Percentiles rank a stretch among this genome's conserved stretches.
phyloP scores from a whole-genome alignment of 2,888 invertebrate species.

The Vandiemenella viatica region DNA sequence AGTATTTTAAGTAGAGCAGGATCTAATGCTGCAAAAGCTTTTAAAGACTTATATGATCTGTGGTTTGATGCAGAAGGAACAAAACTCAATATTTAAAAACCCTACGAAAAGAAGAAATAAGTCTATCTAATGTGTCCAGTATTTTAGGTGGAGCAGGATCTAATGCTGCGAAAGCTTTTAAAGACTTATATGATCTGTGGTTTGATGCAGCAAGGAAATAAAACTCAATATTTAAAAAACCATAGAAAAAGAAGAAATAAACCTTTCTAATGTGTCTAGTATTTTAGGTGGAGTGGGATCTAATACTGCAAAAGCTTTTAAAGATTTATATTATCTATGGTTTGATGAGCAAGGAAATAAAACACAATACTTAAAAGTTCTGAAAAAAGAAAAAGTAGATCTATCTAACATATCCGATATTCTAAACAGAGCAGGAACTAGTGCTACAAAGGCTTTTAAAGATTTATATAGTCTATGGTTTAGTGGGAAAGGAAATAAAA shows the following conservation, averaged over 20 bases:
- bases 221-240: neutral
- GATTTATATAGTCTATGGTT: neutral
- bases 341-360: constrained; percentile 21
- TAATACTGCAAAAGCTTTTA: constrained; percentile 20
- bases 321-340: constrained; percentile 22
- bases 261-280: constrained; percentile 19
- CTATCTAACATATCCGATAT: constrained; percentile 19
- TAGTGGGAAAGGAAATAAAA: neutral
- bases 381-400: constrained; percentile 7
- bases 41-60: neutral
- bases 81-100: neutral
- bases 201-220: neutral
- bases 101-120: neutral
- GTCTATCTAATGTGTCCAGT: constrained; percentile 17
- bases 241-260: constrained; percentile 14
- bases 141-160: constrained; percentile 20
- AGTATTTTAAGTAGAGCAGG: neutral
- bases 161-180: neutral
- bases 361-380: neutral
- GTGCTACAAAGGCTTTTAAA: constrained; percentile 13
- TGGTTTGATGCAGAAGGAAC: neutral
- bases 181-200: neutral
- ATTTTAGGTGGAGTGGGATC: constrained; percentile 21
- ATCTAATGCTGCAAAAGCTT: neutral
- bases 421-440: constrained; percentile 19